These are phyloP conservation scores for Lagopus leucura DNA, from an alignment of 2,113 vertebrate genomes.

Conservation along the genomic window DNA sequence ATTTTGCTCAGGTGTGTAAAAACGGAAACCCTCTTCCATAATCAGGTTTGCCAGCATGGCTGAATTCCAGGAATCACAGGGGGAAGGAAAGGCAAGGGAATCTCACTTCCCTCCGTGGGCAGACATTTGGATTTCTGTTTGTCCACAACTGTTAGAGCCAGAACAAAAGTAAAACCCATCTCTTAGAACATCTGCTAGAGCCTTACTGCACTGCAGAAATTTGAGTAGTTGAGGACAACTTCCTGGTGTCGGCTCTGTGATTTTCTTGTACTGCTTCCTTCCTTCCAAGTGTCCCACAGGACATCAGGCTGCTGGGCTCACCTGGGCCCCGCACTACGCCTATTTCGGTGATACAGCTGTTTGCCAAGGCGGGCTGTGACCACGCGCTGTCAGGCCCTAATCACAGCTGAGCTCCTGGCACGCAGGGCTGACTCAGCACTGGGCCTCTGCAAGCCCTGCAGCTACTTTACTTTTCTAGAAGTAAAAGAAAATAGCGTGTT, in stretches of 20 bases:
- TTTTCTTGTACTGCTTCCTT: not conserved
- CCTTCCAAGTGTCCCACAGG: not conserved
- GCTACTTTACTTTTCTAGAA: not conserved
- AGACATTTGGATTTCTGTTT: not conserved
- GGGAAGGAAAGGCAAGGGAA: not conserved
- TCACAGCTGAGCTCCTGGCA: not conserved
- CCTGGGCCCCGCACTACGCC: not conserved
- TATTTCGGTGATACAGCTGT: not conserved
- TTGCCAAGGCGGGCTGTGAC: not conserved
- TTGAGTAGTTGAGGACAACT: not conserved
- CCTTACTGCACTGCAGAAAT: not conserved
- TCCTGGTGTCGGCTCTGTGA: not conserved
- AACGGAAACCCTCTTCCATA: not conserved
- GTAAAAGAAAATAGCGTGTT: not conserved
- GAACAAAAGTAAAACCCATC: not conserved
- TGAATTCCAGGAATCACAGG: not conserved
- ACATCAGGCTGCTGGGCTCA: not conserved
- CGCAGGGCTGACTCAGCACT: not conserved
- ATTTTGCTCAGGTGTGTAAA: not conserved
- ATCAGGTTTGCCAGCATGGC: not conserved
- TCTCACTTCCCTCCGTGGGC: not conserved
- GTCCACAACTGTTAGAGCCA: no score
- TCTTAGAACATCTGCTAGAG: not conserved
- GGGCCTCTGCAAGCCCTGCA: not conserved
- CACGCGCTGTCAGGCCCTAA: fast-evolving